These are phyloP conservation scores for Mesocricetus auratus DNA, from an alignment of 2,113 vertebrate genomes.

Conservation along the genomic window DNA sequence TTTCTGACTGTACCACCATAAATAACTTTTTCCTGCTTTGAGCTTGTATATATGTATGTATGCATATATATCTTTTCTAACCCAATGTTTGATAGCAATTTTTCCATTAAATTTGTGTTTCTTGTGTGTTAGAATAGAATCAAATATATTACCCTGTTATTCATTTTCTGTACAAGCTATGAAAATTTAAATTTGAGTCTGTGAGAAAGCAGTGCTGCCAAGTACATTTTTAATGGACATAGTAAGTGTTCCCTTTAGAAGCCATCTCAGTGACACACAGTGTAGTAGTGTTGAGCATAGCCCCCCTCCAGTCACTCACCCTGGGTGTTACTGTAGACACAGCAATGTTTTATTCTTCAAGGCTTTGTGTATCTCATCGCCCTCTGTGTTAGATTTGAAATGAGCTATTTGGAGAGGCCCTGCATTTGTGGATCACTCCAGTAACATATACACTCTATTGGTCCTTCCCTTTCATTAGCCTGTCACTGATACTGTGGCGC, in stretches of 20 bases:
- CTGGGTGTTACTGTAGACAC: conserved; percentile 3
- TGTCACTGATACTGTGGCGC: conserved; percentile 72
- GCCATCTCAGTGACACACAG: not conserved
- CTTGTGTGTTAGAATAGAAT: not conserved
- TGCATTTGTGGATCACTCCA: conserved; percentile 31
- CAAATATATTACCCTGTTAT: not conserved
- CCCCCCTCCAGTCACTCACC: not conserved
- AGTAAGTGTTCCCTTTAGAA: not conserved
- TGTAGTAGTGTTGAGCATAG: not conserved
- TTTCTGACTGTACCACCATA: not conserved
- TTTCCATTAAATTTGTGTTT: conserved; percentile 35
- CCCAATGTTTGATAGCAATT: not conserved
- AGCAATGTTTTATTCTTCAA: not conserved
- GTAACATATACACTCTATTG: conserved; percentile 54
- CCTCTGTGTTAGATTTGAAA: conserved; percentile 48
- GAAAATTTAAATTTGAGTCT: not conserved
- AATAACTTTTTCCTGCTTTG: not conserved
- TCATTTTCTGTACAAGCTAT: conserved; percentile 24
- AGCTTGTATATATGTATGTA: not conserved
- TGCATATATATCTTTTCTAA: not conserved
- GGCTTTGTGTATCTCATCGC: not conserved
- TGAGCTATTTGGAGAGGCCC: conserved; percentile 31
- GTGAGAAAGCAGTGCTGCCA: not conserved
- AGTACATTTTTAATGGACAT: not conserved
- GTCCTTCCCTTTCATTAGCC: conserved; percentile 61